Evolutionary conservation across 1,140 invertebrate genomes (phyloP).

Genomic region (Drosophila fuyamai): DNA sequence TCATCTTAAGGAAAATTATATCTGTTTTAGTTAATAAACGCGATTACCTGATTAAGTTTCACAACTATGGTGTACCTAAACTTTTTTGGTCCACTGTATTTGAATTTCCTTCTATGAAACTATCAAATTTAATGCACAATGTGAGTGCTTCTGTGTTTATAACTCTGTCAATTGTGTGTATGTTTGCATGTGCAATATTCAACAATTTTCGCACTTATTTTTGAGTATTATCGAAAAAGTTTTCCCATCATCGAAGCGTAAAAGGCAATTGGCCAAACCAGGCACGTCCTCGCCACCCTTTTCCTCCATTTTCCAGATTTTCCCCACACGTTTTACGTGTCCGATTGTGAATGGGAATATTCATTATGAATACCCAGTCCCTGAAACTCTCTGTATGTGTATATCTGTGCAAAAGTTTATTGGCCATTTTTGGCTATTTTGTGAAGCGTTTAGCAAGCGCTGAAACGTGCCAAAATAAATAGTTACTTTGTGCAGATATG

Average conservation of each 20-base stretch:
- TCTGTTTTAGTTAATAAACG: too few relatives aligned
- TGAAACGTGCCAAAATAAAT: conserved; percentile 15
- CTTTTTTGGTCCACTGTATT: background rate
- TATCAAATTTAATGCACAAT: conserved; percentile 56
- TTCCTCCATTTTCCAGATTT: background rate
- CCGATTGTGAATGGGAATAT: conserved; percentile 22
- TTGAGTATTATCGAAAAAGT: conserved; percentile 83
- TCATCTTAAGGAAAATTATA: too few relatives aligned
- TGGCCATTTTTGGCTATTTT: conserved; percentile 35
- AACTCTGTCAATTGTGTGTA: conserved; percentile 10
- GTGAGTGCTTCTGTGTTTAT: background rate
- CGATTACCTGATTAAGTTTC: too few relatives aligned
- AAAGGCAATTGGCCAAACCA: conserved; percentile 70
- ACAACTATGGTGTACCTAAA: too few relatives aligned
- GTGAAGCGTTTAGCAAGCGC: conserved; percentile 14
- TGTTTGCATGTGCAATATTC: conserved; percentile 56
- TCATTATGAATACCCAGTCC: conserved; percentile 8
- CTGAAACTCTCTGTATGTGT: background rate
- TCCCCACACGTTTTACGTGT: conserved; percentile 52
- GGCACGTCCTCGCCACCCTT: conserved; percentile 52
- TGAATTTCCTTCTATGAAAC: conserved; percentile 11
- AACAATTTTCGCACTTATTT: conserved; percentile 79
- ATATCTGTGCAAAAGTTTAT: conserved; percentile 37
- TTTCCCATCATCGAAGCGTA: conserved; percentile 74
- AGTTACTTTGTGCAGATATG: conserved; percentile 6